Percentiles rank a stretch among this genome's conserved stretches.
These are phyloP conservation scores for Cordilura impudica DNA, from an alignment of 2,888 invertebrate genomes.

Conservation along the genomic window DNA sequence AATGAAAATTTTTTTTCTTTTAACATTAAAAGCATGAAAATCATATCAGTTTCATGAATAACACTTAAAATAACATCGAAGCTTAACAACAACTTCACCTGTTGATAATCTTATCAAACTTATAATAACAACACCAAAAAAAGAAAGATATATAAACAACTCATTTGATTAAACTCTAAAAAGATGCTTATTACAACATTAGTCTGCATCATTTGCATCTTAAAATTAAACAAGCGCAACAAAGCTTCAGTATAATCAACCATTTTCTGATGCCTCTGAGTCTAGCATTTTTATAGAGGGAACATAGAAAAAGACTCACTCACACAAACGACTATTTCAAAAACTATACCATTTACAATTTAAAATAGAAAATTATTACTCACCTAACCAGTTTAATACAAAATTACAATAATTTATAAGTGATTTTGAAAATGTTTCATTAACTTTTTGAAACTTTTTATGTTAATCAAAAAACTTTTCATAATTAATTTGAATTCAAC, in stretches of 20 bases:
- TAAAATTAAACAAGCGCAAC: not conserved
- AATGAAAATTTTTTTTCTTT: too few relatives aligned
- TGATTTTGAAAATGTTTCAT: too few relatives aligned
- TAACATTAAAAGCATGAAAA: too few relatives aligned
- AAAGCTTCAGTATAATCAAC: not conserved
- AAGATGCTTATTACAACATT: constrained; percentile 45
- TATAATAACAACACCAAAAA: not conserved
- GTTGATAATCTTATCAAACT: constrained; percentile 24
- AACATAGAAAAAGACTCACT: constrained; percentile 23
- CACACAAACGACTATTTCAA: not conserved
- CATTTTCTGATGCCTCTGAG: constrained; percentile 52
- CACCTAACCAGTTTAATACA: too few relatives aligned
- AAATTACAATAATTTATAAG: too few relatives aligned
- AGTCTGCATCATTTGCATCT: constrained; percentile 38
- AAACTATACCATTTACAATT: not conserved
- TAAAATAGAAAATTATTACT: not conserved
- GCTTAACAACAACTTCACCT: not conserved
- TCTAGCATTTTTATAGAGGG: constrained; percentile 43
- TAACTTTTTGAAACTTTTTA: too few relatives aligned
- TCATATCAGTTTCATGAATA: too few relatives aligned
- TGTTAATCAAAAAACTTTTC: too few relatives aligned
- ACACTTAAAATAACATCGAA: not conserved
- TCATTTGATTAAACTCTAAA: constrained; percentile 58
- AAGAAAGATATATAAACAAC: not conserved
- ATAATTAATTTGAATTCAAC: too few relatives aligned